Conservation (phyloP, 2,113 vertebrate species). For the Tragelaphus strepsiceros region DNA sequence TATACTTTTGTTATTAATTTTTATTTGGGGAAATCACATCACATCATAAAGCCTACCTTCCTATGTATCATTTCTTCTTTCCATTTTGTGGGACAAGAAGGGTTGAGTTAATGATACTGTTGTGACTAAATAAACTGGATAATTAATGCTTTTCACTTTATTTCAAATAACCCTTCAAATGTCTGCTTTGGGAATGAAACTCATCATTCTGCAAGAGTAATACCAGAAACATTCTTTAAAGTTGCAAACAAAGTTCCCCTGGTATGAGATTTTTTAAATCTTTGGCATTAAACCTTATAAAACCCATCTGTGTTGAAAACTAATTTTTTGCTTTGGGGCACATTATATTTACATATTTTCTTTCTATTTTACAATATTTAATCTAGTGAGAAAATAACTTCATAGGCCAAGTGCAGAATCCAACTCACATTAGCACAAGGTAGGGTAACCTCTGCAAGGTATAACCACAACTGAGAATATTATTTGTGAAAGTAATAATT, state of each 20-base stretch:
- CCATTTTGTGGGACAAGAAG: constrained; percentile 12
- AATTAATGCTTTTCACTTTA: constrained; percentile 46
- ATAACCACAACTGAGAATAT: neutral
- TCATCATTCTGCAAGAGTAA: constrained; percentile 72
- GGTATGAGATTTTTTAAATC: constrained; percentile 69
- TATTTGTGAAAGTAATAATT: neutral
- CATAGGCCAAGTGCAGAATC: constrained; percentile 8
- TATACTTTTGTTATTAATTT: constrained; percentile 29
- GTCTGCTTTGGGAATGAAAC: constrained; percentile 62
- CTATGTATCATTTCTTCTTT: neutral
- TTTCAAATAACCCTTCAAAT: constrained; percentile 68
- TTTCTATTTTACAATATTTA: constrained; percentile 75
- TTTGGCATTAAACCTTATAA: constrained; percentile 74
- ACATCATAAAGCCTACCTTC: constrained; percentile 25
- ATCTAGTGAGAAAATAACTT: constrained; percentile 70
- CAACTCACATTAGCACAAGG: neutral
- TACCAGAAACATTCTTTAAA: constrained; percentile 69
- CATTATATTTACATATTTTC: constrained; percentile 78
- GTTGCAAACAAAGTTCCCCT: constrained; percentile 70
- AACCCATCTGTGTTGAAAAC: constrained; percentile 80
- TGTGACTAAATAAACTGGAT: constrained; percentile 11
- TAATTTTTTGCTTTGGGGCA: constrained; percentile 76
- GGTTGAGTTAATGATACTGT: neutral
- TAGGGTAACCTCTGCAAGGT: neutral
- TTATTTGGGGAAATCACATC: neutral